Evolutionary conservation across 2,797 vertebrate species (phyloP), one percentile per base, ranked within the genome.

Genomic region (Melanotaenia pygmaea): DNA sequence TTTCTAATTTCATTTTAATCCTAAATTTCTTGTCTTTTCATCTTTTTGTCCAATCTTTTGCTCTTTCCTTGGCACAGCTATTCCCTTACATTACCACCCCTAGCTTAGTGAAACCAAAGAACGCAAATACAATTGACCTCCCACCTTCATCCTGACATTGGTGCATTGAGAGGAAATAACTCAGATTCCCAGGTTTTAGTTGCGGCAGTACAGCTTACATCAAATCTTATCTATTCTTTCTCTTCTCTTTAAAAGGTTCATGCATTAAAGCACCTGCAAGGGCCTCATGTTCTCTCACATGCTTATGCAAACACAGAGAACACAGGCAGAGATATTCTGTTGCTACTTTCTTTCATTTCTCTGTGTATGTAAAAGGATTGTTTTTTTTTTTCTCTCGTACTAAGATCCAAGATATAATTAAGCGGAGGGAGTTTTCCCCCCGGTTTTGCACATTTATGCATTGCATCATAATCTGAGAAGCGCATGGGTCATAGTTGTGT

Each of bases 201-300:
- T 64, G 65, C 67, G 74, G 64, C 16, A 24, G 47, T 64, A 7
- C 45, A n/a, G 1, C 20, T 20, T 47, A 18, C 18, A 47, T 70
- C 58, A 54, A 14, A 43, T 59, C 51, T 74, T 40, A 8, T 54
- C 11, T 59, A 11, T 54, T 14, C 1, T 22, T 35, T 1, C 18
- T 63, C 54, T 61, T 40, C 24, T 14, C 34, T 34, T 60, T 73
- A 47, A 54, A 61, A 76, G 26, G 75, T 83, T 24, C 59, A 74
- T 57, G 40, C 56, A 38, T 57, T 68, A 16, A 8, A 58, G 30
- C 47, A 13, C 56, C 59, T 72, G 76, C 67, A 38, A 64, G 22
- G 74, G 32, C 62, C 1, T 45, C 24, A 58, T 35, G 20, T 28
- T 32, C 24, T 24, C 45, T 62, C 13, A 59, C 56, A 70, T 32